Evolutionary conservation across 2,888 invertebrate species (phyloP), one percentile per base, ranked within the genome.

Genomic region (Pristionchus exspectatus): DNA sequence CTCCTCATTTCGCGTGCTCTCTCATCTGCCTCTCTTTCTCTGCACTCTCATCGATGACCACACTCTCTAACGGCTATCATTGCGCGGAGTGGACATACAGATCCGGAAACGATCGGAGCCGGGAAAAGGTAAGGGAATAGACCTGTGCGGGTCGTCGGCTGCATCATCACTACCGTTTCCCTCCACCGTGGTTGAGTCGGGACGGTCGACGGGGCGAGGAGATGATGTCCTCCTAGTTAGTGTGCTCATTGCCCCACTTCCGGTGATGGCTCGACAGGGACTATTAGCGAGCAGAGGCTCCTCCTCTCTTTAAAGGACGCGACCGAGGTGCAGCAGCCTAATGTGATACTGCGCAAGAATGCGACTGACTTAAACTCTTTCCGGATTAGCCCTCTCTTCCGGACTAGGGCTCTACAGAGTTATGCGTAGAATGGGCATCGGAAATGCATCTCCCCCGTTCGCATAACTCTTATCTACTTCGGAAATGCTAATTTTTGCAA

Each of bases 271-370:
- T 38, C 18, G 38, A 38, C 38, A 38, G 38, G 38, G 77, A n/a
- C 44, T 4, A 74, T 74, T 38, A 27, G 9, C 44, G 44, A 50
- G 9, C 44, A 81, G 50, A 77, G n/a, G 4, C 44, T 81, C 81
- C 81, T 81, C 81, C 81, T 81, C 77, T 81, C 81, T 81, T 81
- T 27, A 81, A 81, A 81, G 81, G 81, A 27, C 50, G 74, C 74
- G 50, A 33, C 38, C 38, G 38, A 38, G 38, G 38, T 38, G 38
- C 38, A 38, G 18, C 50, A 44, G 50, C 81, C 50, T 81, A 54
- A 74, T 74, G 74, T 30, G 69, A 72, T 14, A 56, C 56, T 50
- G 44, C 44, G 44, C 44, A 50, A 50, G 44, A 50, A 50, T 50
- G 44, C 44, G 44, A 12, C 7, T 50, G 44, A 50, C 44, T 50